Conservation (phyloP, 2,113 vertebrate genomes). For the Patagioenas fasciata region DNA sequence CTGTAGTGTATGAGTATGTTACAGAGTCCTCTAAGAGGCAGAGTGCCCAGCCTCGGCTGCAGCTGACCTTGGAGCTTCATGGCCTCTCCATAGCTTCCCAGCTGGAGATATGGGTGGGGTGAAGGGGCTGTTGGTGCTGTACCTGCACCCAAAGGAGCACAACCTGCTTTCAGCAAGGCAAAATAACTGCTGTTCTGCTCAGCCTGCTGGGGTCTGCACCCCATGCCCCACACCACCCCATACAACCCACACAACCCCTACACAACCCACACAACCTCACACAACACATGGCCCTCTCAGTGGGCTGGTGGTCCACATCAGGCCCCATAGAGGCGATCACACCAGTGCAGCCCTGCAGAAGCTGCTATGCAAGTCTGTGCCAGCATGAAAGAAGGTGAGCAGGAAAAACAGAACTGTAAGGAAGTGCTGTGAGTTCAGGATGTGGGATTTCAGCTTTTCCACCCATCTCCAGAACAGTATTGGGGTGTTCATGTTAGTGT, state of each 20-base stretch:
- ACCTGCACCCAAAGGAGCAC: neutral
- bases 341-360: neutral
- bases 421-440: neutral
- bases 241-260: neutral
- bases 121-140: neutral
- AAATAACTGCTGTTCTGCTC: neutral
- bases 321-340: neutral
- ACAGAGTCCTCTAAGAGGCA: neutral
- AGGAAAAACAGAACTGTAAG: neutral
- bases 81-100: neutral
- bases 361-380: neutral
- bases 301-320: accelerated
- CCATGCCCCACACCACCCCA: neutral
- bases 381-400: neutral
- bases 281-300: accelerated
- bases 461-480: neutral
- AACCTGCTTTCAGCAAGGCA: neutral
- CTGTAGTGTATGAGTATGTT: neutral
- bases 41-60: neutral
- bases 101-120: neutral
- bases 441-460: neutral
- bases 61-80: neutral
- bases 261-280: neutral
- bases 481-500: neutral
- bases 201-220: neutral